A percentile compares a stretch with the other conserved stretches of the same genome.
Evolutionary conservation across 2,113 vertebrate genomes (phyloP).

Genomic region (Phyllopteryx taeniolatus): DNA sequence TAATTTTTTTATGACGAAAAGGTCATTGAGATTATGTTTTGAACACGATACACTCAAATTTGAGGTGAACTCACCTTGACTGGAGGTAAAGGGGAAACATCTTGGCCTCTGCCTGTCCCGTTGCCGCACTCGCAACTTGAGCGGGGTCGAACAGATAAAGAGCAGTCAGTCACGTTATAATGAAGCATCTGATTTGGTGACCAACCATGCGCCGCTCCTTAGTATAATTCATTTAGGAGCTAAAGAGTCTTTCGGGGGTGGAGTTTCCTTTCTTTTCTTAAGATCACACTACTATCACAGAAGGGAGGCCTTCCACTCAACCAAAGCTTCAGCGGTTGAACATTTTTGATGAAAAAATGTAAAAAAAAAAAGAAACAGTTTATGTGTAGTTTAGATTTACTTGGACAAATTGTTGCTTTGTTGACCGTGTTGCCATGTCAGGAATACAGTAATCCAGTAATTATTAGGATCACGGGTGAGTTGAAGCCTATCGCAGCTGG

Average conservation of each 20-base stretch:
- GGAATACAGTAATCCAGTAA: too few relatives aligned
- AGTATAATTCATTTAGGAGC: slow-evolving; percentile 69
- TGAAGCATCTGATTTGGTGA: slow-evolving; percentile 69
- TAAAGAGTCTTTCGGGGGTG: slow-evolving; percentile 46
- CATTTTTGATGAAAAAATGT: neutral
- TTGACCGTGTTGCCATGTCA: too few relatives aligned
- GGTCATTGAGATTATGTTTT: neutral
- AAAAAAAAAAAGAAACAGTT: neutral
- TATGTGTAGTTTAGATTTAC: too few relatives aligned
- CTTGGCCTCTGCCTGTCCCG: slow-evolving; percentile 49
- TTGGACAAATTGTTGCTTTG: too few relatives aligned
- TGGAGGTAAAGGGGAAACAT: slow-evolving; percentile 77
- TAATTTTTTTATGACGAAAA: neutral
- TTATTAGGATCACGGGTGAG: too few relatives aligned
- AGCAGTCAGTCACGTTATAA: slow-evolving; percentile 66
- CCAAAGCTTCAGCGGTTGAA: neutral
- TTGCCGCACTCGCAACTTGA: slow-evolving; percentile 42
- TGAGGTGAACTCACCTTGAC: slow-evolving; percentile 65
- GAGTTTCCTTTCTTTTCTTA: slow-evolving; percentile 29
- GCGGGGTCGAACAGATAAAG: slow-evolving; percentile 19
- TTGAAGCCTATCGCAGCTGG: too few relatives aligned
- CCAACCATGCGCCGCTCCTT: slow-evolving; percentile 71
- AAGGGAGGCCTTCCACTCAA: neutral
- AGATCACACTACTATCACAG: slow-evolving; percentile 20
- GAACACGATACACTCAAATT: neutral